These are phyloP conservation scores for Psophia crepitans DNA, from an alignment of 2,113 vertebrate species.

Conservation along the genomic window DNA sequence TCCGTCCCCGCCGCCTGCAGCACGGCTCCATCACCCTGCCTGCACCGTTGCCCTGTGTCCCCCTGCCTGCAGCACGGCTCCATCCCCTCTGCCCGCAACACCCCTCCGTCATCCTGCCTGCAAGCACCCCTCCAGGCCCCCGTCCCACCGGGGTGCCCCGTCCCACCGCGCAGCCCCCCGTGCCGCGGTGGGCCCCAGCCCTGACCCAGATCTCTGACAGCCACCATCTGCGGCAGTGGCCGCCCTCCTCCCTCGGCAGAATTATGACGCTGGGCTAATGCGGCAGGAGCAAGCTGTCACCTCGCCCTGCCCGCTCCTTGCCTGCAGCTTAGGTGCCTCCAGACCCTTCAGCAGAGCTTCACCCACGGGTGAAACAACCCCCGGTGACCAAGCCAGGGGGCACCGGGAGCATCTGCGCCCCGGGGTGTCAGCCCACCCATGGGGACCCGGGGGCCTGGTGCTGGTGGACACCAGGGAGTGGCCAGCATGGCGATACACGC, in stretches of 20 bases:
- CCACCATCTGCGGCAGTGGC: constrained; percentile 70
- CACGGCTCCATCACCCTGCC: not conserved
- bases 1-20: not conserved
- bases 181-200: not conserved
- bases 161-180: not conserved
- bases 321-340: constrained; percentile 63
- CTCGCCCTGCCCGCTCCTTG: constrained; percentile 61
- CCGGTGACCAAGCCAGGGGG: accelerated
- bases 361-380: not conserved
- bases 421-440: accelerated
- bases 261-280: constrained; percentile 65
- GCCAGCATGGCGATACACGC: not conserved
- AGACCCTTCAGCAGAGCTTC: constrained; percentile 61
- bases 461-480: accelerated
- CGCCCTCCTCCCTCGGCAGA: constrained; percentile 72
- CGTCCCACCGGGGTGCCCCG: accelerated
- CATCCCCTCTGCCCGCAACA: too few species aligned
- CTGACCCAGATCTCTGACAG: constrained; percentile 77
- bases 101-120: not conserved
- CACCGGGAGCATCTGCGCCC: accelerated
- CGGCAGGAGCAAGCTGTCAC: constrained; percentile 78
- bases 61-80: not conserved
- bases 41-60: too few species aligned
- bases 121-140: not conserved
- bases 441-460: accelerated